Conservation (phyloP, 2,797 vertebrate genomes). For the Lepus oiostolus region DNA sequence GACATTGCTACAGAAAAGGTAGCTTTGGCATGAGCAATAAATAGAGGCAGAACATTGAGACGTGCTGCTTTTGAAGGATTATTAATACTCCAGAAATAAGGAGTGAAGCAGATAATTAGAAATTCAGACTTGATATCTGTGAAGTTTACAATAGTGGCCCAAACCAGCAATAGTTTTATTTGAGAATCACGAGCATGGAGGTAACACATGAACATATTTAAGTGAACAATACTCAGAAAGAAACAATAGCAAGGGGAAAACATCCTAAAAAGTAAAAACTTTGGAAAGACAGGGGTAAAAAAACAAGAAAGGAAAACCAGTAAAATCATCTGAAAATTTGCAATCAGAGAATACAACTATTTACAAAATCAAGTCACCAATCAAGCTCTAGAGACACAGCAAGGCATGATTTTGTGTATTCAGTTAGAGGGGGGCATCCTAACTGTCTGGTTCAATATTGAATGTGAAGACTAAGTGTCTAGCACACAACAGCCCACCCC, state of each 20-base stretch:
- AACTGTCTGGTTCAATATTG: background rate
- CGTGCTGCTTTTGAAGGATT: background rate
- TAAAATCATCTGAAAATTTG: background rate
- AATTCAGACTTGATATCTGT: constrained; percentile 38
- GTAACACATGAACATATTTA: background rate
- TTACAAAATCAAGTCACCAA: background rate
- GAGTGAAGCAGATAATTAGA: background rate
- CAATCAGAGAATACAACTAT: background rate
- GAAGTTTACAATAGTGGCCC: background rate
- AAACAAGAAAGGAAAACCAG: background rate
- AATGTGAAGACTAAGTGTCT: background rate
- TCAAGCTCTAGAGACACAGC: background rate
- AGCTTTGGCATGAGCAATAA: background rate
- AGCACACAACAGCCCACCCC: background rate
- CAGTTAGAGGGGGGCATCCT: background rate
- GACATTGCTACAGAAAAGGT: background rate
- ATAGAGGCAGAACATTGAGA: background rate
- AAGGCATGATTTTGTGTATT: background rate
- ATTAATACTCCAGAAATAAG: background rate
- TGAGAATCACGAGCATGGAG: background rate
- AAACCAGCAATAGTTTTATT: background rate
- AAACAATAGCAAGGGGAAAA: background rate
- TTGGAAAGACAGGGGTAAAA: background rate
- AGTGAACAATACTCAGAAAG: background rate
- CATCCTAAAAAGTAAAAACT: background rate